Evolutionary conservation across 2,113 vertebrate genomes (phyloP), one percentile per base, ranked within the genome.

Genomic region (Channa maculata): DNA sequence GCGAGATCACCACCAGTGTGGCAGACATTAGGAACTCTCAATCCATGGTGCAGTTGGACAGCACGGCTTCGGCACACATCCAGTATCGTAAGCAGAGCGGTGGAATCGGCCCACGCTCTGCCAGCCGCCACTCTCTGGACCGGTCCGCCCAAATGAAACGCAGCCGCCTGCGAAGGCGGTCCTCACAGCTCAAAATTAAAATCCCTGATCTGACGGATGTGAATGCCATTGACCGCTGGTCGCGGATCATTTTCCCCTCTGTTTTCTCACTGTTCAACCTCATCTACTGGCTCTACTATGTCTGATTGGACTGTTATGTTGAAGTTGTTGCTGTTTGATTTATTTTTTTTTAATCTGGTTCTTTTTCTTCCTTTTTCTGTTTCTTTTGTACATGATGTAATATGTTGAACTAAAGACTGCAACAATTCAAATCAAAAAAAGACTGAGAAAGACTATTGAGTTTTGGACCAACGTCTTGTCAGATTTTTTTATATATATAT

Each of bases 231-330:
- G 97, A 98, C 94, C 95, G 97, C 83, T 98, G 97, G 97, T 98
- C 97, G 87, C 92, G 97, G 82, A 95, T 98, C 92, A 96, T 98
- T 90, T 98, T 98, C 85, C 97, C 97, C 1, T 95, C 96, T 66
- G 96, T 97, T 7, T 98, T 98, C 93, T 97, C 97, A 79, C 95
- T 98, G 85, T 98, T 98, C 93, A 98, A 98, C 92, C 90, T 98
- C 77, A 92, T 98, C 91, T 98, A 98, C 93, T 98, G 97, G 97
- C 95, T 98, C 88, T 98, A 98, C 89, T 98, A 98, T 78, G 96
- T 98, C 93, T 98, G 96, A 97, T 89, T 90, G 77, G 72, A 81
- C 65, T 48, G 61, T 80, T 77, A 63, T 62, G 51, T 75, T 79
- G 45, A 78, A 50, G 49, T 71, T 68, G 62, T 68, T 62, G 46